A percentile compares a stretch with the other conserved stretches of the same genome.
phyloP scores from a whole-genome alignment of 2,797 vertebrate genomes.

The Onychomys arenicola region DNA sequence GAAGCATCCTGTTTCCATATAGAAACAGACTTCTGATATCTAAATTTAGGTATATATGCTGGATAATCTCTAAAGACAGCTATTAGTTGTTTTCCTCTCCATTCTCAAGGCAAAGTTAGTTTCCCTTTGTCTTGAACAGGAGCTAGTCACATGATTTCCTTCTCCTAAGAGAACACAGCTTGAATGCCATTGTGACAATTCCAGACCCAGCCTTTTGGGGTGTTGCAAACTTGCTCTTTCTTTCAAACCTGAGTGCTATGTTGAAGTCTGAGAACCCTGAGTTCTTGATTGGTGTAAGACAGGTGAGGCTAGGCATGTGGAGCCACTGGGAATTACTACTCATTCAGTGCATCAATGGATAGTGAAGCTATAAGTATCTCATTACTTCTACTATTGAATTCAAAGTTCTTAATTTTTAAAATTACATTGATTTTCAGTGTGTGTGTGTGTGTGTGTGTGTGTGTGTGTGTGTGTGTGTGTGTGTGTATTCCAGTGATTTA shows the following conservation, averaged over 20 bases:
- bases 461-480: background rate
- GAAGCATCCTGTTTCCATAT: background rate
- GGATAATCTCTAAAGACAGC: background rate
- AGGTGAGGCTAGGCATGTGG: background rate
- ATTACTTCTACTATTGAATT: constrained; percentile 20
- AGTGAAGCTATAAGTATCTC: background rate
- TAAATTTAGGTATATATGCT: background rate
- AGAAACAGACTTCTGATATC: constrained; percentile 1
- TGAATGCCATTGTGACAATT: background rate
- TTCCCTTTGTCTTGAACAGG: background rate
- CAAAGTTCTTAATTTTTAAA: background rate
- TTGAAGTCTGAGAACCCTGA: background rate
- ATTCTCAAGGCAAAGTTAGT: background rate
- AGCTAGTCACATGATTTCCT: background rate
- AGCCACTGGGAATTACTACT: background rate
- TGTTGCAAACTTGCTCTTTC: background rate
- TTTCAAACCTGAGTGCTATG: background rate
- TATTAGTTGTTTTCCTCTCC: background rate
- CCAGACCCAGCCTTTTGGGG: background rate
- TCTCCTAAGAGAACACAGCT: background rate
- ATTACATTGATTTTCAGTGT: background rate
- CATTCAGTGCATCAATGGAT: background rate
- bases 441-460: background rate
- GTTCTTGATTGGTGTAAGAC: background rate
- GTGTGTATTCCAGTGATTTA: background rate